phyloP scores from a whole-genome alignment of 2,113 vertebrate genomes.

The Odobenus rosmarus region DNA sequence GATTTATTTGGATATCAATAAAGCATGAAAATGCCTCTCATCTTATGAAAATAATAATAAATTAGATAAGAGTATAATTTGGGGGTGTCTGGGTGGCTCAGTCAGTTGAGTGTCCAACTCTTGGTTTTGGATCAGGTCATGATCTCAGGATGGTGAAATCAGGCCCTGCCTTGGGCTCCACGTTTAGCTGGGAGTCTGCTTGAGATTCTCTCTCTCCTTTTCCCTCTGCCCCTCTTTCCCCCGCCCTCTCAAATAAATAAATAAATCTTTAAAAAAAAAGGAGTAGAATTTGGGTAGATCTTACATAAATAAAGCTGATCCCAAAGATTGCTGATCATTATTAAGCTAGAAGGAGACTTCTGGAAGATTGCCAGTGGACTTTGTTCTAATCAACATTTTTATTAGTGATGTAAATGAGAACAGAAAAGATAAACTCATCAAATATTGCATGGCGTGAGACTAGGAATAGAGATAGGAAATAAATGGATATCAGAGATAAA shows the following conservation, averaged over 20 bases:
- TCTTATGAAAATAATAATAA: slow-evolving; percentile 32
- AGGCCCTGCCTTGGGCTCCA: not conserved
- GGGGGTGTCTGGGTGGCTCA: not conserved
- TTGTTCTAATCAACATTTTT: not conserved
- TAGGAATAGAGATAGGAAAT: slow-evolving; percentile 2
- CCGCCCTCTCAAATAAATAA: not conserved
- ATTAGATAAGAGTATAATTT: not conserved
- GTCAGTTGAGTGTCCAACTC: not conserved
- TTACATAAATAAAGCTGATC: slow-evolving; percentile 35
- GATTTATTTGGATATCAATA: slow-evolving; percentile 23
- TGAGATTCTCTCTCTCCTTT: not conserved
- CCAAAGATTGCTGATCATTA: not conserved
- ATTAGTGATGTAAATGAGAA: slow-evolving; percentile 8
- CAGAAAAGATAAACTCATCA: not conserved
- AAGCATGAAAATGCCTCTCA: not conserved
- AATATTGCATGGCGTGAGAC: not conserved
- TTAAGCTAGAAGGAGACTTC: slow-evolving; percentile 21
- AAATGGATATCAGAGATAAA: not conserved
- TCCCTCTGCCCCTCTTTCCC: not conserved
- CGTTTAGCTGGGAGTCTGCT: not conserved
- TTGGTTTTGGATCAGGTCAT: not conserved
- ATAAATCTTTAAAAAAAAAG: not conserved
- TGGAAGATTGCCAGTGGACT: not conserved
- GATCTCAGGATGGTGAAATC: not conserved
- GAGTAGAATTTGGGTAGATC: slow-evolving; percentile 28